Evolutionary conservation across 2,888 invertebrate genomes (phyloP).

Genomic region (Papilio elwesi): DNA sequence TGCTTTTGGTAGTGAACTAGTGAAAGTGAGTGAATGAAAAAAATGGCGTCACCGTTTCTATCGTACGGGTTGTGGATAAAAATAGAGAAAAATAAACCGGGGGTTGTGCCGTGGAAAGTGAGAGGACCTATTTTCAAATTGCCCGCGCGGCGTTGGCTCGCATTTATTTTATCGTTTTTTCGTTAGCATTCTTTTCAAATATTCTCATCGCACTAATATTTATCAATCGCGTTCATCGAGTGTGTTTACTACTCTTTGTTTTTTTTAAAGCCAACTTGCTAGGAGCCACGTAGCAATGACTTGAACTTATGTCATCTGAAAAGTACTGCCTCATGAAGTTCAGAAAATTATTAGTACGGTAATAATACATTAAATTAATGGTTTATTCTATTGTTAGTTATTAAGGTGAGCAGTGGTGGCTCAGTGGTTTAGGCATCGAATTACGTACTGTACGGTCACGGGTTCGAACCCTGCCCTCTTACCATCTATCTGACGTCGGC

Average conservation of each 20-base stretch:
- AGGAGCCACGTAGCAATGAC: too few relatives aligned
- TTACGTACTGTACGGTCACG: too few relatives aligned
- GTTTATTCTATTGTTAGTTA: too few relatives aligned
- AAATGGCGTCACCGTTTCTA: constrained; percentile 81
- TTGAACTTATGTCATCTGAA: too few relatives aligned
- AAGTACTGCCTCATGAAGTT: too few relatives aligned
- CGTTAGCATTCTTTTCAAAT: constrained; percentile 54
- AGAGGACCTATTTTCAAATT: constrained; percentile 78
- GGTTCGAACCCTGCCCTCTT: too few relatives aligned
- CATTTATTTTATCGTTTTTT: constrained; percentile 61
- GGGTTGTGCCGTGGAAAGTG: constrained; percentile 68
- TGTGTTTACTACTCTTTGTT: neutral
- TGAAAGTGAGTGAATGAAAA: constrained; percentile 74
- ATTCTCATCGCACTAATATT: constrained; percentile 46
- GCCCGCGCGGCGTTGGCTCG: constrained; percentile 60
- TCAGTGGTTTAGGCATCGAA: too few relatives aligned
- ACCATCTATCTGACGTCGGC: too few relatives aligned
- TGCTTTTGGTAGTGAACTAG: constrained; percentile 76
- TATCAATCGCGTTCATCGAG: constrained; percentile 5
- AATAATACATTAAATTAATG: too few relatives aligned
- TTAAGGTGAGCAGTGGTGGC: too few relatives aligned
- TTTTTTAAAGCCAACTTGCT: neutral
- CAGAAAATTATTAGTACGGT: too few relatives aligned
- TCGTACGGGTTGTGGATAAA: constrained; percentile 71
- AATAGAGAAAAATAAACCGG: constrained; percentile 62